Base-by-base conservation (phyloP, 2,113 vertebrate genomes). In the Pao palembangensis region DNA sequence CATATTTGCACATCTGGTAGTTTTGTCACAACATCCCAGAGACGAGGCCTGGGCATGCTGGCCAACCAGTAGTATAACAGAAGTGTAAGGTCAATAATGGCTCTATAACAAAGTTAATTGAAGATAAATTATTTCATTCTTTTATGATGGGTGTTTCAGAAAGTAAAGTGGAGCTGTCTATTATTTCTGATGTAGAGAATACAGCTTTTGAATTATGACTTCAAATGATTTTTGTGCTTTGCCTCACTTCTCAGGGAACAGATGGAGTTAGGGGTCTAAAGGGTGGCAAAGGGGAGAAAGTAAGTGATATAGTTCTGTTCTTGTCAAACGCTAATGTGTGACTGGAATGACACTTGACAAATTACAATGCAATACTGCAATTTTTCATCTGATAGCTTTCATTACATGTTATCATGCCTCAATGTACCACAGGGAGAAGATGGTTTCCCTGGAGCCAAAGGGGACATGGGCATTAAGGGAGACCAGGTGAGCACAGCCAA, bases 251-350 rank as follows among this genome's bases (percentile, higher is more conserved):
- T 64, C 79, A 98, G 95, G 95, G 95, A 52, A 92, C 93, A 46
- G 94, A 94, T 65, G 94, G 95, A 4, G 79, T 93, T 47, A 86
- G 95, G n/a, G 95, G 94, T 14, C 81, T 93, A 57, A 95, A 94
- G 76, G 95, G 95, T 47, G 89, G 91, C 84, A 95, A 95, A 90
- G 94, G 95, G 64, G 94, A 95, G 71, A 93, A 92, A 92, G 94
- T 96, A 75, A 90, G 86, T 80, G 54, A 69, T 63, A n/a, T 15
- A 55, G 5, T 51, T 8, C 7, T 34, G 17, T 13, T 4, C 14
- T 60, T 52, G 16, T 67, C 18, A 64, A 58, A 63, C 15, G 62
- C 34, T 48, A 31, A n/a, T 11, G 49, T 51, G 28, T 20, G 7
- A 63, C 34, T 61, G 25, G 42, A 42, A 48, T n/a, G 31, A 74